A percentile compares a stretch with the other conserved stretches of the same genome.
Conservation (phyloP, 1,140 invertebrate species). For the Sminthurinus signatus region DNA sequence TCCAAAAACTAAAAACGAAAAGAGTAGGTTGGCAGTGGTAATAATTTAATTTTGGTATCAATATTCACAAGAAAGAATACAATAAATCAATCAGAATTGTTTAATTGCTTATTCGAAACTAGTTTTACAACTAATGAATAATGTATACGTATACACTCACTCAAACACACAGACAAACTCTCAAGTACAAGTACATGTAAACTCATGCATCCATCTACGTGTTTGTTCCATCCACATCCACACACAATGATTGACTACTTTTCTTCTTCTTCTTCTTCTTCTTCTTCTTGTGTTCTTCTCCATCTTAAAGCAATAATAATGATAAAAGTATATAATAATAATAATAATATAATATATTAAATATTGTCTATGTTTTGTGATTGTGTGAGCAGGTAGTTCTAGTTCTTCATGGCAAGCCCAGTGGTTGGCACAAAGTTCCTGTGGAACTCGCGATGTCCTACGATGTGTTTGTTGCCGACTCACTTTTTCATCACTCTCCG, state of each 20-base stretch:
- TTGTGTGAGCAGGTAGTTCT: conserved; percentile 21
- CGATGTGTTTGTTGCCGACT: conserved; percentile 95
- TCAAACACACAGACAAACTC: too few relatives aligned
- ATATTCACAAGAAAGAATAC: conserved; percentile 6
- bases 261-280: too few relatives aligned
- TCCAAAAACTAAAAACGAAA: too few relatives aligned
- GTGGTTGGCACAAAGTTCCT: conserved; percentile 87
- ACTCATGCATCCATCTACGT: too few relatives aligned
- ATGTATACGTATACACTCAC: conserved; percentile 4
- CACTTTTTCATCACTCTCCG: conserved; percentile 79
- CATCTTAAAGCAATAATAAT: too few relatives aligned
- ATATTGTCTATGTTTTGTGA: background rate
- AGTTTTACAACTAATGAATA: conserved; percentile 19
- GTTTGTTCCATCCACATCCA: background rate
- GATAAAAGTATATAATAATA: too few relatives aligned
- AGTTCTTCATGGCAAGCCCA: conserved; percentile 77
- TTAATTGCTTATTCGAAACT: conserved; percentile 20
- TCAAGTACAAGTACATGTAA: background rate
- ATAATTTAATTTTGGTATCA: conserved; percentile 22
- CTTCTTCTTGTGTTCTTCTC: too few relatives aligned
- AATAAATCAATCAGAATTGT: conserved; percentile 16
- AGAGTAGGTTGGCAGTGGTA: conserved; percentile 14
- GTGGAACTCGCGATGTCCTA: conserved; percentile 85
- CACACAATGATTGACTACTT: background rate
- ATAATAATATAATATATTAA: too few relatives aligned